Conservation (phyloP, 2,888 invertebrate genomes). For the Rhimphoctona megacephalus region DNA sequence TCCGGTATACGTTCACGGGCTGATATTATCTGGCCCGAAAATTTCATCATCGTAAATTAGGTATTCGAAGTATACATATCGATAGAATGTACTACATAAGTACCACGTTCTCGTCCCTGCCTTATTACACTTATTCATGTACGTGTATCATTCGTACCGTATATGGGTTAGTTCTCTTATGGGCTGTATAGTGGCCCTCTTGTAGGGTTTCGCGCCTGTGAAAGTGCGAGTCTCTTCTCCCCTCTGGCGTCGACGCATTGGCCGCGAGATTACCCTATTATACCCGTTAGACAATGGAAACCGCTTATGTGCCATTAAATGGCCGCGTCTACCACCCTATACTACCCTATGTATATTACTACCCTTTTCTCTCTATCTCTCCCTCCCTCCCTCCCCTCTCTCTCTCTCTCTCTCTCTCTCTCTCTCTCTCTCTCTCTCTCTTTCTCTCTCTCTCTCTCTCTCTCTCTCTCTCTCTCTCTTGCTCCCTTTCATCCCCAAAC, state of each 20-base stretch:
- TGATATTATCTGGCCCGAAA: conserved; percentile 38
- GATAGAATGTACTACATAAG: background rate
- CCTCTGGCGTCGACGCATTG: conserved; percentile 81
- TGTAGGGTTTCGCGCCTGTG: conserved; percentile 41
- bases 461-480: conserved; percentile 59
- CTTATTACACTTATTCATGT: conserved; percentile 11
- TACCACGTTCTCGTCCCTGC: background rate
- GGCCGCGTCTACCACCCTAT: conserved; percentile 79
- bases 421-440: conserved; percentile 63
- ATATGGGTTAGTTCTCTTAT: conserved; percentile 71
- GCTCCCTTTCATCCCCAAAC: conserved; percentile 41
- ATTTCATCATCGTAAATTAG: conserved; percentile 51
- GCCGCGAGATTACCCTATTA: conserved; percentile 85
- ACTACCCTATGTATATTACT: conserved; percentile 60
- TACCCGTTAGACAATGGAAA: conserved; percentile 84
- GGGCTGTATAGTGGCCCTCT: conserved; percentile 70
- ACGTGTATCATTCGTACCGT: conserved; percentile 25
- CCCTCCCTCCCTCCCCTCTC: conserved; percentile 28
- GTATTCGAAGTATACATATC: background rate
- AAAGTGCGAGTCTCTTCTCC: conserved; percentile 34
- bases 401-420: conserved; percentile 60
- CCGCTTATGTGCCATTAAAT: conserved; percentile 84
- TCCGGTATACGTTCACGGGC: background rate
- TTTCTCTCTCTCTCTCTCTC: conserved; percentile 58
- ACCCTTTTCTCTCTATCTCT: conserved; percentile 60